Evolutionary conservation across 2,888 invertebrate species (phyloP), one percentile per base, ranked within the genome.

Genomic region (Acleris laterana): DNA sequence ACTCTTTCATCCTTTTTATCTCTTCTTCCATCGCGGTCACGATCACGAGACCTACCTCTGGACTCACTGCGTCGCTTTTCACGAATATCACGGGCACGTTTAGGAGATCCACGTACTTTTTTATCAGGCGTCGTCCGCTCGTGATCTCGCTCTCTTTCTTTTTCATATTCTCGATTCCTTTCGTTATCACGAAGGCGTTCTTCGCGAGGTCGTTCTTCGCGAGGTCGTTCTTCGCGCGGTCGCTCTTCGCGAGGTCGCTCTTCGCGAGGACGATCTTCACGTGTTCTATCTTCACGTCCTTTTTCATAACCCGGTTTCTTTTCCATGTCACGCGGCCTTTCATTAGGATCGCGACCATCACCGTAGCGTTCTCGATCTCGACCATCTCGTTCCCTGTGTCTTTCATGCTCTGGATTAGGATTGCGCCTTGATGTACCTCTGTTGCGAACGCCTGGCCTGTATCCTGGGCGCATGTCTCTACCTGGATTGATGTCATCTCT

Each of bases 1-100:
- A 76, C 70, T 83, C 93, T 81, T 74, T 93, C 86, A 78, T 93
- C 89, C 78, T 93, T 94, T 76, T 93, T 94, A 70, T 93, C 94
- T 46, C 94, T 90, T 70, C 89, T 92, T 72, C 84, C 87, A 69
- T 94, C 94, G 69, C 93, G 92, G 51, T 94, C 93, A 65, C 86
- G 86, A 49, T 88, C 94, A 71, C 94, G 88, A 69, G 89, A 93
- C 44, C 88, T 84, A 59, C 87, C 90, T 73, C 89, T 83, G 22
- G 92, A 89, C 75, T 93, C 92, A 77, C 92, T 91, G 53, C 90
- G 87, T 74, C 85, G 87, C 73, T 88, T 90, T 22, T 92, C 89
- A 61, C 90, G 86, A 11, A 70, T 70, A 38, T 93, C 93, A 68
- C 87, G 83, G 68, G 71, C 80, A 46, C 88, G 84, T 76, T 91